Conservation (phyloP, 2,888 invertebrate genomes). For the Anagyrus pseudococci region DNA sequence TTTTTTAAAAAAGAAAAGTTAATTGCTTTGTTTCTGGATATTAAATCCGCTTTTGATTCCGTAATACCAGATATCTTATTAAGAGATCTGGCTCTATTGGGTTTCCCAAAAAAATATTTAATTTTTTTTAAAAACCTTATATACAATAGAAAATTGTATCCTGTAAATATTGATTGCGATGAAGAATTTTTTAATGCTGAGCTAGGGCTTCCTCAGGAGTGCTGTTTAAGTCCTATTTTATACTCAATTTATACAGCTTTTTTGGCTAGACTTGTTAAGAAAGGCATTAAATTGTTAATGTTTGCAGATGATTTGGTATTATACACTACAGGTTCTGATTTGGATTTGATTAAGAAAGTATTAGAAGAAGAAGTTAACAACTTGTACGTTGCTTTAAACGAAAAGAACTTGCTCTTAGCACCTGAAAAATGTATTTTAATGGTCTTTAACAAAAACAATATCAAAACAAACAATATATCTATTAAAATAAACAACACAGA, state of each 20-base stretch:
- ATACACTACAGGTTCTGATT: neutral
- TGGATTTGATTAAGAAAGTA: neutral
- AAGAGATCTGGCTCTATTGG: neutral
- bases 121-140: neutral
- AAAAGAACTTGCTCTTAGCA: neutral
- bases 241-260: neutral
- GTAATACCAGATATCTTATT: neutral
- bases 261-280: neutral
- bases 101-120: neutral
- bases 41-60: neutral
- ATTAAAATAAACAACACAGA: neutral
- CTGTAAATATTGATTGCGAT: neutral
- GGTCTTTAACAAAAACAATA: neutral
- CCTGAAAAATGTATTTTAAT: neutral
- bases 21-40: neutral
- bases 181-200: neutral
- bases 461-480: neutral
- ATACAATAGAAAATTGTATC: neutral
- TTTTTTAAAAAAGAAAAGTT: neutral
- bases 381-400: neutral
- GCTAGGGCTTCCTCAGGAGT: neutral
- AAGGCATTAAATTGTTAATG: neutral
- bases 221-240: neutral
- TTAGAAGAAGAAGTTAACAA: neutral
- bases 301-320: conserved; percentile 1